Percentiles rank a stretch among this genome's conserved stretches.
These are phyloP conservation scores for Drosophila tani DNA, from an alignment of 1,140 invertebrate genomes.

Conservation along the genomic window DNA sequence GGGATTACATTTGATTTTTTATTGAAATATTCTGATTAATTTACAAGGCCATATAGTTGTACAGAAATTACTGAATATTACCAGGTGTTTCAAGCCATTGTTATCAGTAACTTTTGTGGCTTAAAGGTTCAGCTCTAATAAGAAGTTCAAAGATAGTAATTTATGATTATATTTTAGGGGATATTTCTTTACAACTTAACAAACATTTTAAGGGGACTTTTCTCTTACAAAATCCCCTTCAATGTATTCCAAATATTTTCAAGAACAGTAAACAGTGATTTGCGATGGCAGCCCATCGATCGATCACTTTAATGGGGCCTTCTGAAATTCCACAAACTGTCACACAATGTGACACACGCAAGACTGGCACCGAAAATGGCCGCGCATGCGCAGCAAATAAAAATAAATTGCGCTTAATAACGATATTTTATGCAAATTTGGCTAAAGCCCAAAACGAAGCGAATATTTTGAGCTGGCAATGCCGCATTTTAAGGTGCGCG, in stretches of 20 bases:
- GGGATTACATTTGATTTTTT: background rate
- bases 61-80: too few species aligned
- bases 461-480: constrained; percentile 22
- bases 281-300: constrained; percentile 26
- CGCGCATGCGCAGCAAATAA: constrained; percentile 77
- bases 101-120: too few species aligned
- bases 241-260: background rate
- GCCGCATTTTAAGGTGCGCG: constrained; percentile 61
- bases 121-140: too few species aligned
- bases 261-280: constrained; percentile 22
- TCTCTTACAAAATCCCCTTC: background rate
- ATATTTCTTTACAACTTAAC: too few species aligned
- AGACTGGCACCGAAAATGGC: constrained; percentile 59
- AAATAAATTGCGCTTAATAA: constrained; percentile 77
- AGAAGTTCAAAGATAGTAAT: too few species aligned
- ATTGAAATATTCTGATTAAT: too few species aligned
- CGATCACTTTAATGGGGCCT: constrained; percentile 43
- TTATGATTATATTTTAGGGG: too few species aligned
- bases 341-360: constrained; percentile 16
- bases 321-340: constrained; percentile 51
- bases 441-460: constrained; percentile 40
- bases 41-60: too few species aligned
- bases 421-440: constrained; percentile 77
- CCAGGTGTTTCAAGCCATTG: too few species aligned
- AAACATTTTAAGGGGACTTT: background rate